Conservation (phyloP, 2,888 invertebrate genomes). For the Apomyelois bistriatella region DNA sequence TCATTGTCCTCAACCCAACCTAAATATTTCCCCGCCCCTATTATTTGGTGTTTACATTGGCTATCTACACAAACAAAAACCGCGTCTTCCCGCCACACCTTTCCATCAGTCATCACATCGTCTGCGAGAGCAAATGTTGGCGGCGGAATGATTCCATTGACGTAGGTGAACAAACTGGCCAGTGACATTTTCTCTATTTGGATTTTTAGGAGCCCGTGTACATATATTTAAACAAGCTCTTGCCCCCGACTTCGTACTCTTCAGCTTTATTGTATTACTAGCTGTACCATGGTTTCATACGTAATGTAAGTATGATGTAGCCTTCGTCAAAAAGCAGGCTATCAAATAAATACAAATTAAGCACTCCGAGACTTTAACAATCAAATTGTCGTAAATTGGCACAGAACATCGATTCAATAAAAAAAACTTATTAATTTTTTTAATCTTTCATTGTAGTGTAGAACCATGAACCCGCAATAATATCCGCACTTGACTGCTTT, state of each 20-base stretch:
- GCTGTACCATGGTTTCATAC: too few species aligned
- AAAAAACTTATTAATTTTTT: too few species aligned
- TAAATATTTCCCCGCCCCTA: neutral
- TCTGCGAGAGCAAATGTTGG: slow-evolving; percentile 1
- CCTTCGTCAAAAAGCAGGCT: too few species aligned
- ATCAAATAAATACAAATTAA: too few species aligned
- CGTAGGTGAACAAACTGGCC: neutral
- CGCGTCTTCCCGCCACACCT: slow-evolving; percentile 2
- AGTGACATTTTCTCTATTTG: neutral
- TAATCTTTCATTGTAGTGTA: neutral
- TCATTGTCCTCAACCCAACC: neutral
- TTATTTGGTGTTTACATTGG: neutral
- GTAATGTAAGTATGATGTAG: too few species aligned
- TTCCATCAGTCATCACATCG: neutral
- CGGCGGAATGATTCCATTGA: neutral
- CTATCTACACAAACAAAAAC: neutral
- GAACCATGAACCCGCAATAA: neutral
- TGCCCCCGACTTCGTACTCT: too few species aligned
- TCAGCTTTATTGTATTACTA: too few species aligned
- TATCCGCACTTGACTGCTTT: neutral
- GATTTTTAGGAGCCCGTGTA: neutral
- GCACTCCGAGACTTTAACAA: too few species aligned
- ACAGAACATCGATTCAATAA: too few species aligned
- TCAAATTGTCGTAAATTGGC: too few species aligned
- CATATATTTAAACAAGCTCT: neutral